phyloP scores from a whole-genome alignment of 2,113 vertebrate genomes.

The Carassius auratus region DNA sequence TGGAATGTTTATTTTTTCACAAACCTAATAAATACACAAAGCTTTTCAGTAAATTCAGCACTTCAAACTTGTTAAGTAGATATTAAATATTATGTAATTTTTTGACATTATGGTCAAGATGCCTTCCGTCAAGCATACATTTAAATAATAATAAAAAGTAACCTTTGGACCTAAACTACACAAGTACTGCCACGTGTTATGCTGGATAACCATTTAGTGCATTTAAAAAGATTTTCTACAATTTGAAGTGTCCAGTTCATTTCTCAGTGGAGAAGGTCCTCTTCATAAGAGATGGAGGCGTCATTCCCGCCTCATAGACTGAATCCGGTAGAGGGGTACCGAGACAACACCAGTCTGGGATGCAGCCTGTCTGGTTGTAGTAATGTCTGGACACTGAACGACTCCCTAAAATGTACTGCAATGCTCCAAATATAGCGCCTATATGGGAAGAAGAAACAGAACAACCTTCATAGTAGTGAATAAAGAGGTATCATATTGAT shows the following conservation, averaged over 20 bases:
- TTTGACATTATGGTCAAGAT: not conserved
- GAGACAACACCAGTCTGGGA: constrained; percentile 97
- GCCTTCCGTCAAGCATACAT: not conserved
- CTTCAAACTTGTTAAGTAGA: not conserved
- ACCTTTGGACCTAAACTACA: not conserved
- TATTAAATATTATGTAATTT: not conserved
- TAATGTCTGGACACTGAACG: constrained; percentile 93
- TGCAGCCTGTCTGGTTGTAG: constrained; percentile 92
- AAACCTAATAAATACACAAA: not conserved
- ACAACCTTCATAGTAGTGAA: not conserved
- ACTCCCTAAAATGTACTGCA: constrained; percentile 96
- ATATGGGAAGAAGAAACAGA: not conserved
- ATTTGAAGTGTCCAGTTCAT: constrained; percentile 59
- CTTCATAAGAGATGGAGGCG: constrained; percentile 93
- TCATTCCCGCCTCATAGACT: constrained; percentile 89
- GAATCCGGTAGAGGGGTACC: constrained; percentile 90
- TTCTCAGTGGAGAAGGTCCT: constrained; percentile 98
- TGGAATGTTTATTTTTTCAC: constrained; percentile 46
- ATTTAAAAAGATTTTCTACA: not conserved
- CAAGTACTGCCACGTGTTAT: not conserved
- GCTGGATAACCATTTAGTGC: not conserved
- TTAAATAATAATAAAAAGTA: not conserved
- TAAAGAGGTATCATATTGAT: too few species aligned
- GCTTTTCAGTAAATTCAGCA: not conserved
- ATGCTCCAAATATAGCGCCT: constrained; percentile 95